Evolutionary conservation across 2,888 invertebrate genomes (phyloP), one percentile per base, ranked within the genome.

Genomic region (Megalurothrips usitatus): DNA sequence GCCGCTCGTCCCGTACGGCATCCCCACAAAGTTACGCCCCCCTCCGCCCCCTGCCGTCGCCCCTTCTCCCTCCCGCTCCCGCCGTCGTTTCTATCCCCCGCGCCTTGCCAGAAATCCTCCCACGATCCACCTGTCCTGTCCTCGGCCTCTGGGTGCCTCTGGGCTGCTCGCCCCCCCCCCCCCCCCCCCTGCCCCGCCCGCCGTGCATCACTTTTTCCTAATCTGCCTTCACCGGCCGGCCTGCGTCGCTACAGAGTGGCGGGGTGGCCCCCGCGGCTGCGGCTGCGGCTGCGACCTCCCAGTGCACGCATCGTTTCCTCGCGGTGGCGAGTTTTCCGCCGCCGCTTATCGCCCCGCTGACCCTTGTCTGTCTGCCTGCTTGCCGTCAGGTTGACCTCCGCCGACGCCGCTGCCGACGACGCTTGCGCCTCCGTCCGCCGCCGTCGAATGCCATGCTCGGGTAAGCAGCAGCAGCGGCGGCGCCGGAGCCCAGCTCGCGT

Each of bases 81-180:
- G 63, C 23, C 68, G 34, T 43, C 34, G 23, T 68, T 68, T 68
- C 23, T 68, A 68, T 68, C 68, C 68, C n/a, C 68, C 68, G 68
- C 68, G 68, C 23, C 68, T 68, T 68, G 68, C 68, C 68, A 68
- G 68, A 23, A 9, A 68, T 11, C 68, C 68, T 8, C 68, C 68
- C 68, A 68, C 68, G 68, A 68, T 23, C 68, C 68, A 68, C 68
- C 68, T 68, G 68, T 68, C 68, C 23, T 23, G 34, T 43, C 34
- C 34, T 43, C 6, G 34, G 34, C 34, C 34, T 43, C 6, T 2
- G 34, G 34, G 34, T 43, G 34, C 6, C 3, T 2, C 34, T 43
- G 34, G 3, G 34, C 34, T 4, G 34, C 3, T 43, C 6, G 34
- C 34, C 3, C 34, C 6, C 34, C 34, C 6, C 34, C 34, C 34